Evolutionary conservation across 2,113 vertebrate genomes (phyloP).

Genomic region (Takifugu bimaculatus): DNA sequence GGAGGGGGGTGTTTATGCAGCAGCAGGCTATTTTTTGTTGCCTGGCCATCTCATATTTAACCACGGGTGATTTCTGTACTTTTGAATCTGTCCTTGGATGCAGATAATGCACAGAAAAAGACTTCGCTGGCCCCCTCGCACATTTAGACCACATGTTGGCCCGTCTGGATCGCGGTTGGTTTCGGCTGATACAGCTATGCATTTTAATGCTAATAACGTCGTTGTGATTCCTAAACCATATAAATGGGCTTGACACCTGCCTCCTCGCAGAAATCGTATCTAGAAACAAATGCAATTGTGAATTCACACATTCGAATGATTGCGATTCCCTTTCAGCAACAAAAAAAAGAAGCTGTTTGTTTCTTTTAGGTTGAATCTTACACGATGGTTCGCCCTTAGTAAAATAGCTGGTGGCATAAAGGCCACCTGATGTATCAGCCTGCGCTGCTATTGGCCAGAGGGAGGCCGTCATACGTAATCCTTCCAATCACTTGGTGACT

Average conservation of each 20-base stretch:
- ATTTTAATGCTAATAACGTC: constrained; percentile 68
- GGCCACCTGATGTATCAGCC: constrained; percentile 31
- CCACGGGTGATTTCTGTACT: too few species aligned
- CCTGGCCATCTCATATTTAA: too few species aligned
- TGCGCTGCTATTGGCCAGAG: constrained; percentile 47
- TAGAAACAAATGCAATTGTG: not conserved
- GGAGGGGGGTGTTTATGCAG: too few species aligned
- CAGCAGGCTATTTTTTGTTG: too few species aligned
- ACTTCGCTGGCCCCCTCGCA: not conserved
- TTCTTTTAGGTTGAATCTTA: not conserved
- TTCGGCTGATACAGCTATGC: constrained; percentile 30
- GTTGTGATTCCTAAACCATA: constrained; percentile 41
- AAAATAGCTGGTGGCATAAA: not conserved
- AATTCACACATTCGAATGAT: not conserved
- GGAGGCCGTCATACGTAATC: constrained; percentile 55
- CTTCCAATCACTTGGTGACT: constrained; percentile 44
- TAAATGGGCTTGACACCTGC: constrained; percentile 47
- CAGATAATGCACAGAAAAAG: not conserved
- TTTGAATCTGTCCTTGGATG: too few species aligned
- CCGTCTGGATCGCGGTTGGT: constrained; percentile 36
- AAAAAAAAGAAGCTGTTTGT: not conserved
- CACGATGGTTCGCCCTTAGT: not conserved
- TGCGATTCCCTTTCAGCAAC: not conserved
- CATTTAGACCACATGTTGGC: not conserved
- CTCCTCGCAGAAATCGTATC: constrained; percentile 22